A percentile compares a stretch with the other conserved stretches of the same genome.
Evolutionary conservation across 2,113 vertebrate species (phyloP).

Genomic region (Pongo abelii): DNA sequence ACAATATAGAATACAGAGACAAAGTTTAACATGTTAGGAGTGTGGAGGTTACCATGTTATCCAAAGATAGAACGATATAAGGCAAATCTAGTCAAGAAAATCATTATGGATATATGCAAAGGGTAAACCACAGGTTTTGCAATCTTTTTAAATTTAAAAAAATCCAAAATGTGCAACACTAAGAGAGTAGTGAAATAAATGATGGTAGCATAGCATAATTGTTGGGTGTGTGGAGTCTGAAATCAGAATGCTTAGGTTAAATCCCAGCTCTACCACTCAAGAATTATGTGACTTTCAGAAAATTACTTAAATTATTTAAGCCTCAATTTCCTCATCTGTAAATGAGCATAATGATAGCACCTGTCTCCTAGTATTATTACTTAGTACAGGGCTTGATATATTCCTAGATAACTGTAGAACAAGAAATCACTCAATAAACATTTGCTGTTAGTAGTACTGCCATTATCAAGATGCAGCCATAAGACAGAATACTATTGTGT

Average conservation of each 20-base stretch:
- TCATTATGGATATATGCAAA: not conserved
- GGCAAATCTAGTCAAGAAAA: not conserved
- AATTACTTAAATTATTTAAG: not conserved
- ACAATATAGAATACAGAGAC: not conserved
- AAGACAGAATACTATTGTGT: not conserved
- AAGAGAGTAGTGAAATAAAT: conserved; percentile 6
- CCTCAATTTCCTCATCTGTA: not conserved
- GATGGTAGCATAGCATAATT: not conserved
- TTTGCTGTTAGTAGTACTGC: not conserved
- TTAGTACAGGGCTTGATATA: not conserved
- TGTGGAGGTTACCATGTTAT: not conserved
- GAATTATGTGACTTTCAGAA: not conserved
- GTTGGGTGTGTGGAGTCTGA: not conserved
- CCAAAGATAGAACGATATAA: conserved; percentile 11
- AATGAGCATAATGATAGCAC: not conserved
- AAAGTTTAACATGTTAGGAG: not conserved
- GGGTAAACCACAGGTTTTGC: not conserved
- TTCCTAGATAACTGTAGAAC: not conserved
- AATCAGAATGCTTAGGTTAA: not conserved
- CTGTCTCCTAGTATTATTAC: not conserved
- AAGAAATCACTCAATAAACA: not conserved
- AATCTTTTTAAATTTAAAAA: not conserved
- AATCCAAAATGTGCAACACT: not conserved
- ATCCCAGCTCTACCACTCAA: not conserved
- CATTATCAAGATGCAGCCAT: not conserved